Conservation (phyloP, 2,797 vertebrate genomes). For the Telmatherina bonti region DNA sequence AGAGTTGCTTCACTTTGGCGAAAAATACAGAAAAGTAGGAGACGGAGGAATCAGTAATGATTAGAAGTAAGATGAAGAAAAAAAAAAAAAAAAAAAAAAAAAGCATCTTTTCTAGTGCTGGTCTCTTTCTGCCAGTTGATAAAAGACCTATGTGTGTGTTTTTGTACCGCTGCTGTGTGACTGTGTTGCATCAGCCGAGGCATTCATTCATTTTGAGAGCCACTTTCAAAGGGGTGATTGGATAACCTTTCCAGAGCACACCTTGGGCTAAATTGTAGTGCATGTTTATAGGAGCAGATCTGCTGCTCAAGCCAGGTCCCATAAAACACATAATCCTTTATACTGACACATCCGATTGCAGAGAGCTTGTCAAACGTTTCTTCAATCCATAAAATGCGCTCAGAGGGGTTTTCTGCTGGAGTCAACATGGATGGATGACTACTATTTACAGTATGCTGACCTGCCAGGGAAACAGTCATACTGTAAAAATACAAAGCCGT, state of each 20-base stretch:
- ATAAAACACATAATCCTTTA: conserved; percentile 83
- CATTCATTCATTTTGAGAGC: conserved; percentile 75
- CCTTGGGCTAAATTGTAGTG: conserved; percentile 74
- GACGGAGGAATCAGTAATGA: conserved; percentile 13
- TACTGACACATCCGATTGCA: conserved; percentile 77
- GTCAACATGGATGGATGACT: conserved; percentile 69
- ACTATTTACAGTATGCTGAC: conserved; percentile 70
- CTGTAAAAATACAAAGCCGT: conserved; percentile 37
- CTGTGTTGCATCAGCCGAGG: conserved; percentile 37
- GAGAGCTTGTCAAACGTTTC: conserved; percentile 77
- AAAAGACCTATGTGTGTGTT: conserved; percentile 16
- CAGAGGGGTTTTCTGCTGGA: conserved; percentile 59
- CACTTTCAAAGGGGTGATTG: conserved; percentile 72
- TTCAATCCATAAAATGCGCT: conserved; percentile 79
- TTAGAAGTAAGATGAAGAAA: too few relatives aligned
- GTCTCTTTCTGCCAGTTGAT: conserved; percentile 21
- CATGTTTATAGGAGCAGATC: conserved; percentile 79
- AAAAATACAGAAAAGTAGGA: conserved; percentile 11
- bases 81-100: conserved; percentile 20
- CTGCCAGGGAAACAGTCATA: conserved; percentile 49
- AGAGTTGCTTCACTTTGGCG: conserved; percentile 32
- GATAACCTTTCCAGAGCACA: conserved; percentile 76
- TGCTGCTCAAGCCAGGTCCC: conserved; percentile 61
- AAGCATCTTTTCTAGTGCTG: conserved; percentile 22
- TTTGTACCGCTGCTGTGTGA: conserved; percentile 12